These are phyloP conservation scores for Alethe diademata DNA, from an alignment of 2,113 vertebrate genomes.

Conservation along the genomic window DNA sequence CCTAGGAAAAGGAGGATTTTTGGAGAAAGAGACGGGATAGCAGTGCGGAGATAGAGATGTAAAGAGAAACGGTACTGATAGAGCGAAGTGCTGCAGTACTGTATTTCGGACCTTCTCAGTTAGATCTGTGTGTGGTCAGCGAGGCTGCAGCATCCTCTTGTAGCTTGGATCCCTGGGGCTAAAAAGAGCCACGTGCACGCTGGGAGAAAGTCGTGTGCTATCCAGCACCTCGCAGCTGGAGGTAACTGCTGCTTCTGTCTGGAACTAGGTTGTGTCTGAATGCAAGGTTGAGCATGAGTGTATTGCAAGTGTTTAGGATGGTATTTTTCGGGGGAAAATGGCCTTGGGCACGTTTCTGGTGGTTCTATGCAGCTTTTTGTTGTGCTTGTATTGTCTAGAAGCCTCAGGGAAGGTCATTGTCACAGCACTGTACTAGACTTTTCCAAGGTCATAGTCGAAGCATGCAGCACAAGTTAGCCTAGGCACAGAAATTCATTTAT, in stretches of 20 bases:
- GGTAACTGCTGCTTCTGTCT: accelerated
- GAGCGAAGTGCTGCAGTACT: neutral
- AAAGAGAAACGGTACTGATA: accelerated
- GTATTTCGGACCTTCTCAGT: accelerated
- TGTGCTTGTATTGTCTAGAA: neutral
- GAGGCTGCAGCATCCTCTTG: neutral
- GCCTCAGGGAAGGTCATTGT: neutral
- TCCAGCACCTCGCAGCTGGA: neutral
- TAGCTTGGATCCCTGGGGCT: neutral
- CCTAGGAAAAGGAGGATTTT: neutral
- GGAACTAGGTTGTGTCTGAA: neutral
- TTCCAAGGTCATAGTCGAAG: neutral
- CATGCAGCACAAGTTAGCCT: neutral
- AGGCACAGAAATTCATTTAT: neutral
- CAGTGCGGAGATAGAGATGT: too few relatives aligned
- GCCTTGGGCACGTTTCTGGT: neutral
- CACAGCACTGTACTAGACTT: neutral
- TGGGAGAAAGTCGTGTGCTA: neutral
- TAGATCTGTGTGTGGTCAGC: neutral
- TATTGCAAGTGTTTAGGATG: neutral
- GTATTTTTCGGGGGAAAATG: accelerated
- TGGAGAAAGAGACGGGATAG: neutral
- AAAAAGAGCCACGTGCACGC: neutral
- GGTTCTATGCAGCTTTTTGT: neutral
- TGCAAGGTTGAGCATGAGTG: accelerated